Base-by-base conservation (phyloP, 2,888 invertebrate species). In the Ferrisia virgata region DNA sequence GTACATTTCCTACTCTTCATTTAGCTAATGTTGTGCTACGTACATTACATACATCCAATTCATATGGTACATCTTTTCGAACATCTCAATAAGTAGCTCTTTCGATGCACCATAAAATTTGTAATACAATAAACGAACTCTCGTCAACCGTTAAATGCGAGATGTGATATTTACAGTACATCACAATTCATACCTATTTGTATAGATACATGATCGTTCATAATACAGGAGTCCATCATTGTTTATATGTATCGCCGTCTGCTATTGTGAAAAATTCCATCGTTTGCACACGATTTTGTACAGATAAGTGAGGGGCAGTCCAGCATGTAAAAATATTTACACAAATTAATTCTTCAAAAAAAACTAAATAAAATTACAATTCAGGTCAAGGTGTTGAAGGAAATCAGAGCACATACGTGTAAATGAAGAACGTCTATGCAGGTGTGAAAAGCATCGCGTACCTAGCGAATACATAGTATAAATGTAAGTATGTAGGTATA, bases 371-470 rank as follows among this genome's bases (percentile, higher is more conserved):
- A 53, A 53, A 64, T 64, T 76, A 31, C 36, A 36, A 76, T 76
- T 11, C 72, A 18, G 72, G 72, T 76, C 72, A 76, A 76, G 72
- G 72, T 15, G 36, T 36, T 15, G 18, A 76, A 76, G 36, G 72
- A 76, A 76, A 76, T 76, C 36, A 36, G 72, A 76, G 72, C 72
- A 76, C 72, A 76, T 76, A 76, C 72, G 36, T 76, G 36, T 36
- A 36, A 36, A 36, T 25, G 36, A 28, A 28, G 31, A 33, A 76
- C 72, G 36, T 22, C 72, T 36, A 76, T 36, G 18, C 33, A 33
- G 15, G 36, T 36, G 36, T 36, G 72, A 76, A 76, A 33, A 33
- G 11, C 64, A 64, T 28, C 28, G 28, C 25, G 28, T 58, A 22
- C 11, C 22, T 47, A 47, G 5, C 47, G 15, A 47, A n/a, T n/a